Evolutionary conservation across 2,888 invertebrate species (phyloP), one percentile per base, ranked within the genome.

Genomic region (Subacronicta megacephala): DNA sequence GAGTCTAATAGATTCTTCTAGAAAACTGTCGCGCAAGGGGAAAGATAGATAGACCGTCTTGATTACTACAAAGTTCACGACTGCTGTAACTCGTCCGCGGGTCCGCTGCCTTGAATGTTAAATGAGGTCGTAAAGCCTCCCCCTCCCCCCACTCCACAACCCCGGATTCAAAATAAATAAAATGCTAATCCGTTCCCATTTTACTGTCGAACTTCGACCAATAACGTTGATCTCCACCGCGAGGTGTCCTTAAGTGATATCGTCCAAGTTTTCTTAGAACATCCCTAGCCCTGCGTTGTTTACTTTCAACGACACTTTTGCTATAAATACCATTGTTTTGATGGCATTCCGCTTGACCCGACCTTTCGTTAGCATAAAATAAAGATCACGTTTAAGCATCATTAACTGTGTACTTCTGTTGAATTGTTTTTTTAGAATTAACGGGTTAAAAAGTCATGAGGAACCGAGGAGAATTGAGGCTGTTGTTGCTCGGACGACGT

Each of bases 161-260:
- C 68, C 41, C 64, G 66, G 73, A 71, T 77, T 72, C 80, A 77
- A 80, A 80, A 83, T 81, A 83, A 82, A 81, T 80, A 84, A 83
- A 85, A 84, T 80, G 81, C 79, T 84, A 83, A 85, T 84, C 80
- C 77, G 68, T 81, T 77, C 71, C 72, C 69, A 62, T 81, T 82
- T 82, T 83, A 85, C 74, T 82, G 80, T 72, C 72, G 55, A 84
- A 85, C 72, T 85, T 85, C 62, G 62, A 62, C 68, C 77, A 78
- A 83, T 84, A 80, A 75, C 54, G 72, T 50, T 75, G 82, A 79
- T 76, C 73, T 72, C 60, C 17, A 50, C 47, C 54, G 20, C 46
- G 49, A 64, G 51, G 60, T 62, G 40, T 57, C 58, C 52, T 72
- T 71, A 72, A 74, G 58, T 68, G 66, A 75, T 69, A 75, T 69